Percentiles rank a stretch among this genome's conserved stretches.
Evolutionary conservation across 2,888 invertebrate genomes (phyloP).

Genomic region (Lomographa bimaculata): DNA sequence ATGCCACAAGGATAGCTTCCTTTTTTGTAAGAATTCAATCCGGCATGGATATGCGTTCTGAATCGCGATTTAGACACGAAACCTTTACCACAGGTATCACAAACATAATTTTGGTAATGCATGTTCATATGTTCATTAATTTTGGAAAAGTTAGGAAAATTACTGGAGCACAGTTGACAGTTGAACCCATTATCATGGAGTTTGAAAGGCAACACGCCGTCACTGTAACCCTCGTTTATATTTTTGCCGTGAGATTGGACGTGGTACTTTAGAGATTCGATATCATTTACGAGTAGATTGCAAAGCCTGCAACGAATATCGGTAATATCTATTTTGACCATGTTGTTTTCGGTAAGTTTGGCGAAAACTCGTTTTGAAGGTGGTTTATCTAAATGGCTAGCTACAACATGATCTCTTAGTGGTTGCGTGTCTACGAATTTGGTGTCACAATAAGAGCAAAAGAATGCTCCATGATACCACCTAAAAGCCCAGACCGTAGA

Average conservation of each 20-base stretch:
- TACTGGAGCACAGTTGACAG: constrained; percentile 62
- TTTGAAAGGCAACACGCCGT: constrained; percentile 72
- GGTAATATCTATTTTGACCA: constrained; percentile 72
- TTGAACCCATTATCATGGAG: constrained; percentile 52
- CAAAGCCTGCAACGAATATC: constrained; percentile 64
- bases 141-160: constrained; percentile 58
- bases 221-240: constrained; percentile 55
- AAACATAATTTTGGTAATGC: constrained; percentile 71
- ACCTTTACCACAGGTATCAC: constrained; percentile 70
- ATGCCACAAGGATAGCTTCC: constrained; percentile 67
- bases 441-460: constrained; percentile 67
- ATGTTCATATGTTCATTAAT: constrained; percentile 73
- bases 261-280: constrained; percentile 63
- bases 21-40: constrained; percentile 45
- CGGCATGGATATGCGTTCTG: constrained; percentile 63
- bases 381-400: constrained; percentile 49
- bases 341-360: constrained; percentile 71
- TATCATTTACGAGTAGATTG: constrained; percentile 39
- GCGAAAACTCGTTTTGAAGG: constrained; percentile 63
- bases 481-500: constrained; percentile 76
- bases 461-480: constrained; percentile 70
- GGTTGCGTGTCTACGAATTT: constrained; percentile 59
- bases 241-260: constrained; percentile 51
- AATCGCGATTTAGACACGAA: constrained; percentile 69
- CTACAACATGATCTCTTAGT: constrained; percentile 55